Conservation (phyloP, 2,888 invertebrate genomes). For the Nebria salina region DNA sequence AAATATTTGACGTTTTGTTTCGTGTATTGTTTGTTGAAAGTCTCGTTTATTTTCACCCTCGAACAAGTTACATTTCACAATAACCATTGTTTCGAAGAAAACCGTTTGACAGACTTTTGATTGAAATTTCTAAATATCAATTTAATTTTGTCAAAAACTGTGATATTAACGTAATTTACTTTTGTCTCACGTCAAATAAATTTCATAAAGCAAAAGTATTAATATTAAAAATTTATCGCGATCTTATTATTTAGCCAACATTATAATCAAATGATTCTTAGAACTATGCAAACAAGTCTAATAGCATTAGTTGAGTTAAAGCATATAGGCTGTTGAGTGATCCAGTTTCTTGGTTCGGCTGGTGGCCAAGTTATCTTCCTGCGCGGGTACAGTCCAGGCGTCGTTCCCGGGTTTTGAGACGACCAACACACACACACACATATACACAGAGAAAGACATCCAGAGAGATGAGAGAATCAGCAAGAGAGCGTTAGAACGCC, state of each 20-base stretch:
- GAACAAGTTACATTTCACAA: neutral
- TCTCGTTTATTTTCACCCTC: neutral
- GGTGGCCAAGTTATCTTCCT: slow-evolving; percentile 26
- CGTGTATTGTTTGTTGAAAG: neutral
- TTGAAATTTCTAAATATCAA: neutral
- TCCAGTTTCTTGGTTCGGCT: slow-evolving; percentile 35
- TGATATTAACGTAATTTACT: too few species aligned
- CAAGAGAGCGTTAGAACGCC: slow-evolving; percentile 23
- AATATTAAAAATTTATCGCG: neutral
- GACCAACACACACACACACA: neutral
- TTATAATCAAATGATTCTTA: neutral
- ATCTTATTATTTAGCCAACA: neutral
- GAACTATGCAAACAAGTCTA: neutral
- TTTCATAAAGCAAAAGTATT: neutral
- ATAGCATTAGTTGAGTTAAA: neutral
- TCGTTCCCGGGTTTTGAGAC: slow-evolving; percentile 18
- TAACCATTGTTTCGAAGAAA: neutral
- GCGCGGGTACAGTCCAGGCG: slow-evolving; percentile 24
- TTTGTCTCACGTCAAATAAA: neutral
- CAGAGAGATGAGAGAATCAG: slow-evolving; percentile 14
- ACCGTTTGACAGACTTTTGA: neutral
- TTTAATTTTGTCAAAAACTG: neutral
- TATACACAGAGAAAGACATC: slow-evolving; percentile 12
- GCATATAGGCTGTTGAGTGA: slow-evolving; percentile 24
- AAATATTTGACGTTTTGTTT: too few species aligned